phyloP scores from a whole-genome alignment of 2,113 vertebrate genomes.

The Cranoglanis bouderius region DNA sequence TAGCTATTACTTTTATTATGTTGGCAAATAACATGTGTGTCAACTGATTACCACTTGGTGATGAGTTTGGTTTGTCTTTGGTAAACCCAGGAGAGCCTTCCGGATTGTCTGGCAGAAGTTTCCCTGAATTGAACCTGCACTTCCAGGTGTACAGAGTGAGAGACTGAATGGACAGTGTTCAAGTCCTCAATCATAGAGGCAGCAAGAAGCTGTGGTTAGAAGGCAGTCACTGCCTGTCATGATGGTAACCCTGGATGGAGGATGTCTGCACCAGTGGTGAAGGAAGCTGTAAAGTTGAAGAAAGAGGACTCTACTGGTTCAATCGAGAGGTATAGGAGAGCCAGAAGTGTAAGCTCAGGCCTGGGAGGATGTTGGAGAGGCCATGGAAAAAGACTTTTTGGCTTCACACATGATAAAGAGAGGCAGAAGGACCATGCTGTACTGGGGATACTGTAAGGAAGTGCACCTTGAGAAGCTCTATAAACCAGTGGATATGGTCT shows the following conservation, averaged over 20 bases:
- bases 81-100: too few relatives aligned
- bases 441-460: background rate
- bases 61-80: background rate
- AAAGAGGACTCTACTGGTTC: background rate
- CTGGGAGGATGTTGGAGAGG: background rate
- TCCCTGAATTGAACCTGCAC: background rate
- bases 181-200: background rate
- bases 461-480: background rate
- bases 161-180: background rate
- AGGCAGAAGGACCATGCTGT: background rate
- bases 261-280: background rate
- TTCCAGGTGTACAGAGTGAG: background rate
- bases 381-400: too few relatives aligned
- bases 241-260: background rate
- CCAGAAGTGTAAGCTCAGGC: background rate
- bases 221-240: background rate
- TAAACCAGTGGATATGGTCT: background rate
- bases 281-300: background rate
- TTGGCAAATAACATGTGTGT: background rate
- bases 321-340: too few relatives aligned
- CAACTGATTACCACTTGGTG: background rate
- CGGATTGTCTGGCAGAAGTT: background rate
- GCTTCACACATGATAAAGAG: background rate
- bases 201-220: background rate
- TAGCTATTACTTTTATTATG: background rate